Conservation (phyloP, 1,140 invertebrate species). For the Mizuhopecten yessoensis region DNA sequence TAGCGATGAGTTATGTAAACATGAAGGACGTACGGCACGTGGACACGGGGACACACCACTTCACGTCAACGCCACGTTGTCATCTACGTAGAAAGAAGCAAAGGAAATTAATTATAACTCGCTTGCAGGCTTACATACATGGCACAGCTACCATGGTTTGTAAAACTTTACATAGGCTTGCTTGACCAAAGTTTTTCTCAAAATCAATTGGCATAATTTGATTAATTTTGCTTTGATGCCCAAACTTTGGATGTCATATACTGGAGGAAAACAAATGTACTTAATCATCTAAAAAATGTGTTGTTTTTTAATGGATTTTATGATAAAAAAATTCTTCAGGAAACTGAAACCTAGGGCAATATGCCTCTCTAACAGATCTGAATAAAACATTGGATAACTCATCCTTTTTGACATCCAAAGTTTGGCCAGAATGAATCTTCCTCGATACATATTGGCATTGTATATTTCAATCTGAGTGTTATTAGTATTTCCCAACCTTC, state of each 20-base stretch:
- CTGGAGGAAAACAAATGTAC: no score
- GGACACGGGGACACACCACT: conserved; percentile 41
- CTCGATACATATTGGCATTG: background rate
- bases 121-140: background rate
- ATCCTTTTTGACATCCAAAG: background rate
- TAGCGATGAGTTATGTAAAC: conserved; percentile 45
- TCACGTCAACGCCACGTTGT: conserved; percentile 51
- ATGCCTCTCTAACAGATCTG: no score
- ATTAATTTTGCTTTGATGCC: background rate
- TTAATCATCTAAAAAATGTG: no score
- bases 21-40: conserved; percentile 50
- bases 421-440: background rate
- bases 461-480: conserved; percentile 35
- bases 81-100: conserved; percentile 55
- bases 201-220: background rate
- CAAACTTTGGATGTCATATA: background rate
- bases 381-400: no score
- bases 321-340: no score
- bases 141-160: background rate
- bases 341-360: no score
- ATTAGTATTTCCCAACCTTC: background rate
- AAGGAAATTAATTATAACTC: conserved; percentile 47
- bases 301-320: no score
- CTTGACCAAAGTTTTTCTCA: background rate
- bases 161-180: background rate